These are phyloP conservation scores for Nemotelus nigrinus DNA, from an alignment of 2,888 invertebrate species.

Conservation along the genomic window DNA sequence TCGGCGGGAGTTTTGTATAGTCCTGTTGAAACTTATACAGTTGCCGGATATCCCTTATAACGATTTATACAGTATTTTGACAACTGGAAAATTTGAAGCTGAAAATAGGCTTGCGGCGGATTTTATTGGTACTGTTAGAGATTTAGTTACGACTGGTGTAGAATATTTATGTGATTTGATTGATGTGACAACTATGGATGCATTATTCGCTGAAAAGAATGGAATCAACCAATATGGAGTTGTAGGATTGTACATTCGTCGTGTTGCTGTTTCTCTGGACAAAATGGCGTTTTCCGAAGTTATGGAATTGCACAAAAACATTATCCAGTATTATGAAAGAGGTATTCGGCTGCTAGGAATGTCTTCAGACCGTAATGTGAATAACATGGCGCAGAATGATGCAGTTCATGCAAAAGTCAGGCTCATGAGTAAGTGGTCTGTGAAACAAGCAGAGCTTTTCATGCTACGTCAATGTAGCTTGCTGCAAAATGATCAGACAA, in stretches of 20 bases:
- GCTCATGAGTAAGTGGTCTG: constrained; percentile 75
- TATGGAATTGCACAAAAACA: constrained; percentile 77
- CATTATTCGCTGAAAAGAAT: constrained; percentile 68
- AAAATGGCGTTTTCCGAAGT: constrained; percentile 86
- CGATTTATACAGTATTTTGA: constrained; percentile 73
- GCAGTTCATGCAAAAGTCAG: constrained; percentile 56
- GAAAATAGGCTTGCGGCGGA: constrained; percentile 63
- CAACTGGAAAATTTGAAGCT: constrained; percentile 59
- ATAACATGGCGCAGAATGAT: constrained; percentile 58
- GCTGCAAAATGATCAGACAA: constrained; percentile 82
- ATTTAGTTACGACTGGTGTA: constrained; percentile 66
- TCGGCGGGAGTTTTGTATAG: constrained; percentile 82
- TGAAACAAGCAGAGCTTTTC: constrained; percentile 88
- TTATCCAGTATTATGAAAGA: constrained; percentile 75
- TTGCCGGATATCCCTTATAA: constrained; percentile 81
- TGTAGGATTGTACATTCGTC: constrained; percentile 81
- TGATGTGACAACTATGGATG: constrained; percentile 70
- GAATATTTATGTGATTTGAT: constrained; percentile 74
- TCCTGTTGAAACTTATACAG: constrained; percentile 80
- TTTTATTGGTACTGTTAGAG: constrained; percentile 70
- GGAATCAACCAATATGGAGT: constrained; percentile 63
- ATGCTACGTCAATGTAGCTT: constrained; percentile 87
- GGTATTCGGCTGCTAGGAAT: constrained; percentile 57
- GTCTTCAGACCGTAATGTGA: constrained; percentile 53
- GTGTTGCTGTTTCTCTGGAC: constrained; percentile 83